Conservation (phyloP, 2,797 vertebrate genomes). For the Acanthopagrus latus region DNA sequence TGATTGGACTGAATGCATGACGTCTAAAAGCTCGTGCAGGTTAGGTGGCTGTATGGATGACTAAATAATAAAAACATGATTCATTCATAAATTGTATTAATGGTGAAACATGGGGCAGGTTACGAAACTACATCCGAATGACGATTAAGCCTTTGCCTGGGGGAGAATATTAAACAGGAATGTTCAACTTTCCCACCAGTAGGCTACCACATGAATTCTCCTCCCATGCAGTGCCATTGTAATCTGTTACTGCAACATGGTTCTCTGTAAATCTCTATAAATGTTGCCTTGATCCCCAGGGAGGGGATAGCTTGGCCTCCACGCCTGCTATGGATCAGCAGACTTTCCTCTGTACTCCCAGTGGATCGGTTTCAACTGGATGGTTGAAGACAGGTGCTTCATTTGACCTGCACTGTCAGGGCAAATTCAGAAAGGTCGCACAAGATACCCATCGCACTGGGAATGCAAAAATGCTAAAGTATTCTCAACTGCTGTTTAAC, state of each 20-base stretch:
- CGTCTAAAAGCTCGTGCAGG: not conserved
- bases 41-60: not conserved
- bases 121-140: not conserved
- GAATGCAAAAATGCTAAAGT: conserved; percentile 52
- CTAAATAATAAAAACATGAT: not conserved
- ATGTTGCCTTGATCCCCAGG: conserved; percentile 72
- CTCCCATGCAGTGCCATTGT: conserved; percentile 52
- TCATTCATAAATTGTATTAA: not conserved
- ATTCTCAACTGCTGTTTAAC: conserved; percentile 56
- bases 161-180: not conserved
- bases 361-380: conserved; percentile 74
- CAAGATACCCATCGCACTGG: conserved; percentile 40
- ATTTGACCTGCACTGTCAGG: conserved; percentile 65
- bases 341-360: conserved; percentile 68
- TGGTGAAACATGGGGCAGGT: not conserved
- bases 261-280: conserved; percentile 73
- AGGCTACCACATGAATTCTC: conserved; percentile 19
- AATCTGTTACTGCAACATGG: conserved; percentile 47
- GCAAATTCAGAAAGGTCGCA: conserved; percentile 65
- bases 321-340: conserved; percentile 60
- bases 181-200: conserved; percentile 20
- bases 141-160: too few species aligned
- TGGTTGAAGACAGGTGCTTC: conserved; percentile 76
- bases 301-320: conserved; percentile 64
- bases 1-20: too few species aligned